These are phyloP conservation scores for Rhincodon typus DNA, from an alignment of 2,797 vertebrate species.

Conservation along the genomic window DNA sequence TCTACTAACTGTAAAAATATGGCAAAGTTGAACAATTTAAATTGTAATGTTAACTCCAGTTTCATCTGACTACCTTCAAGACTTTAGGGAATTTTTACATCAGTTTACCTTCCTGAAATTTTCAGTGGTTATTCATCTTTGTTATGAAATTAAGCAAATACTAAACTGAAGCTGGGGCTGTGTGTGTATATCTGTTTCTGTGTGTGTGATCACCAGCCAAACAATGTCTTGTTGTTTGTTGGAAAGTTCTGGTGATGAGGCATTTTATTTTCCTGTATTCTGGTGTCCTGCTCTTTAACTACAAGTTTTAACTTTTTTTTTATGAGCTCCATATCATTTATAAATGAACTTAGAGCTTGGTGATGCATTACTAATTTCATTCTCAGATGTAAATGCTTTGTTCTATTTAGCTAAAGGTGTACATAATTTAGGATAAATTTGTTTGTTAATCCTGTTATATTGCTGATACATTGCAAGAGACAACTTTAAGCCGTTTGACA, in stretches of 20 bases:
- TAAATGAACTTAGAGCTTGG: background rate
- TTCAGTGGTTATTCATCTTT: slow-evolving; percentile 1
- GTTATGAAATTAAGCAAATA: background rate
- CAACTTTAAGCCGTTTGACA: background rate
- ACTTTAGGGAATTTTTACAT: background rate
- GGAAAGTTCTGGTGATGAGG: too few species aligned
- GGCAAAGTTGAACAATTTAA: background rate
- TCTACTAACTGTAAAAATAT: background rate
- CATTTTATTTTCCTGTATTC: too few species aligned
- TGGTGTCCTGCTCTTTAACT: too few species aligned
- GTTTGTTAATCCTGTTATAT: background rate
- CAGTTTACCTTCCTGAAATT: background rate
- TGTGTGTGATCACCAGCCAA: too few species aligned
- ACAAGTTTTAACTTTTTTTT: background rate
- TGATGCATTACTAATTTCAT: background rate
- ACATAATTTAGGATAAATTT: background rate
- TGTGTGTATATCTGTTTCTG: background rate
- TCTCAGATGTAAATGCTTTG: background rate
- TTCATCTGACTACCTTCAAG: background rate
- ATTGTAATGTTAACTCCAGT: background rate
- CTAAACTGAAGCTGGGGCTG: background rate
- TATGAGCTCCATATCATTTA: background rate
- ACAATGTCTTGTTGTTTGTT: background rate
- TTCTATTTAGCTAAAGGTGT: background rate
- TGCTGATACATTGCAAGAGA: background rate